Evolutionary conservation across 1,140 invertebrate genomes (phyloP).

Genomic region (Nephotettix cincticeps): DNA sequence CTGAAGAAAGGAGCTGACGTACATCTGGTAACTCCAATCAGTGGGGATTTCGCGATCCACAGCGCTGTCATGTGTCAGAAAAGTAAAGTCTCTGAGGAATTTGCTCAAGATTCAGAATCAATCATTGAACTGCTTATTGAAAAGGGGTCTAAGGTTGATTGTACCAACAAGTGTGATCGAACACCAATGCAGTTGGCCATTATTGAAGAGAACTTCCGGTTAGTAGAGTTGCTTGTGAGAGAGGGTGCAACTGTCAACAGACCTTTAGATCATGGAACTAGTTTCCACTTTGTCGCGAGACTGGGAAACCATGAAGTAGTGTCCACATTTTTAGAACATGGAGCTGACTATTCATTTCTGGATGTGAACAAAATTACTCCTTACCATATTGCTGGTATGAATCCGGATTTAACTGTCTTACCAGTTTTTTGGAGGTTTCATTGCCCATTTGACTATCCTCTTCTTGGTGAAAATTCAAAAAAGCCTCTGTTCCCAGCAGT

Average conservation of each 20-base stretch:
- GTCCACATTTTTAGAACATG: neutral
- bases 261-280: neutral
- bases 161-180: neutral
- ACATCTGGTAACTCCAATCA: neutral
- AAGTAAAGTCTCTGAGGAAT: neutral
- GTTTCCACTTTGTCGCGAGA: conserved; percentile 11
- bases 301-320: neutral
- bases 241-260: neutral
- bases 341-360: neutral
- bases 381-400: neutral
- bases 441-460: neutral
- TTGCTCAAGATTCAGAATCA: no score
- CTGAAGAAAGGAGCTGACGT: neutral
- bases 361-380: neutral
- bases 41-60: neutral
- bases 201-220: neutral
- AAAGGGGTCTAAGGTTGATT: neutral
- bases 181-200: neutral
- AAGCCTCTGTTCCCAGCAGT: neutral
- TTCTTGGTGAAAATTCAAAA: neutral
- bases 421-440: neutral
- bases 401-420: neutral
- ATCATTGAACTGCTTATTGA: neutral
- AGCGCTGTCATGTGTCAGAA: neutral
- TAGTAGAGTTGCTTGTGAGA: neutral